Percentiles rank a stretch among this genome's conserved stretches.
phyloP scores from a whole-genome alignment of 1,140 invertebrate species.

The Habropoda laboriosa region DNA sequence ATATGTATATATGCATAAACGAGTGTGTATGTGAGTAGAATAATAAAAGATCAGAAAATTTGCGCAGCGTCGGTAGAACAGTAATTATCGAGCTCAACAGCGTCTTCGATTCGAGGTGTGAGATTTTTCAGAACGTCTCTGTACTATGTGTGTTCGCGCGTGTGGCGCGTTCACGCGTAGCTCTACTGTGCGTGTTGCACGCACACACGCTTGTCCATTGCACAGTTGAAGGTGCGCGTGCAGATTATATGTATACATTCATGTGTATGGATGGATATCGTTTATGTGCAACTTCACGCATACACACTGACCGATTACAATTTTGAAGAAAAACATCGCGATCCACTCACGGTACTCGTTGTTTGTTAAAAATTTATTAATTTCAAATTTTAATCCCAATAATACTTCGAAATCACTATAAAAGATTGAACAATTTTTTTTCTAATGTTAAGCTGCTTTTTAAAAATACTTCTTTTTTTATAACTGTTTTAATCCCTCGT shows the following conservation, averaged over 20 bases:
- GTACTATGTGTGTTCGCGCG: slow-evolving; percentile 1
- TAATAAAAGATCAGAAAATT: slow-evolving; percentile 2
- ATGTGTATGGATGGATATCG: slow-evolving; percentile 14
- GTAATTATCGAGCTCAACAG: slow-evolving; percentile 25
- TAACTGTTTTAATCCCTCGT: neutral
- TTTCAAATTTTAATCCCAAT: too few relatives aligned
- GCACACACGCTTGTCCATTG: slow-evolving; percentile 23
- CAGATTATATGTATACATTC: slow-evolving; percentile 34
- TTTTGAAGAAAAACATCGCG: slow-evolving; percentile 27
- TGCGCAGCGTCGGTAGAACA: neutral
- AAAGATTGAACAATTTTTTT: neutral
- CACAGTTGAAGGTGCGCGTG: neutral
- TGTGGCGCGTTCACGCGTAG: neutral
- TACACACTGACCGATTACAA: slow-evolving; percentile 1
- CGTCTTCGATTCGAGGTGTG: slow-evolving; percentile 17
- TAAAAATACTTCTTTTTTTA: neutral
- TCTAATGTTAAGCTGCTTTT: neutral
- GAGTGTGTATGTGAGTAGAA: slow-evolving; percentile 29
- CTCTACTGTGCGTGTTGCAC: slow-evolving; percentile 4
- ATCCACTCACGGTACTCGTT: slow-evolving; percentile 18
- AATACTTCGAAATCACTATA: too few relatives aligned
- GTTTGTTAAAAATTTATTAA: neutral
- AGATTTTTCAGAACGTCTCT: slow-evolving; percentile 30
- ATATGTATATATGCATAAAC: slow-evolving; percentile 46
- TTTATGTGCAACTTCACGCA: slow-evolving; percentile 10